A percentile compares a stretch with the other conserved stretches of the same genome.
Conservation (phyloP, 2,888 invertebrate species). For the Xestia c-nigrum region DNA sequence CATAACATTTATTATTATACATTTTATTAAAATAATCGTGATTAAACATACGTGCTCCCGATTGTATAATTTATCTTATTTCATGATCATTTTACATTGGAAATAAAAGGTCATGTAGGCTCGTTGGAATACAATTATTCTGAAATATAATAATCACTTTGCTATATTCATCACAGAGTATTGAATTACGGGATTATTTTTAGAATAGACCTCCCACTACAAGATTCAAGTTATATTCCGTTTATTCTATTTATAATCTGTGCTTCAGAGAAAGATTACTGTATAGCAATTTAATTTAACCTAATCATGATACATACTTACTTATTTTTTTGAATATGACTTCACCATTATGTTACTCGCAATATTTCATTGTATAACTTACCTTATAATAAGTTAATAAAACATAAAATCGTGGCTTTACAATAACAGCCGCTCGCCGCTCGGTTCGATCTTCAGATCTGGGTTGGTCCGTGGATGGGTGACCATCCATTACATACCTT, state of each 20-base stretch:
- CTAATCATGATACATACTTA: background rate
- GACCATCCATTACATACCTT: no score
- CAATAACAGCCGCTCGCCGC: background rate
- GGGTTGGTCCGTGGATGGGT: no score
- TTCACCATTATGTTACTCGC: background rate
- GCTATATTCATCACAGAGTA: background rate
- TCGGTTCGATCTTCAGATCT: background rate
- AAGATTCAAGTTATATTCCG: background rate
- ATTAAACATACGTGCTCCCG: conserved; percentile 47
- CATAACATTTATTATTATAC: background rate
- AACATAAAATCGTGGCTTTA: background rate
- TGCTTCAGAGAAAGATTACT: background rate
- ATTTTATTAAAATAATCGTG: conserved; percentile 39
- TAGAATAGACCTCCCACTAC: background rate
- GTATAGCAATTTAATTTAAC: background rate
- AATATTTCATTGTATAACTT: background rate
- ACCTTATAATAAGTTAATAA: background rate
- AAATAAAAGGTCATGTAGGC: conserved; percentile 35
- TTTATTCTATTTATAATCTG: background rate
- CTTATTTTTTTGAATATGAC: background rate
- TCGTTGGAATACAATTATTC: conserved; percentile 11
- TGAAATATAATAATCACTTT: conserved; percentile 3
- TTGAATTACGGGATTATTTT: background rate
- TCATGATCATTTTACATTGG: conserved; percentile 35
- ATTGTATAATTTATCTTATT: conserved; percentile 51